Base-by-base conservation (phyloP, 1,140 invertebrate genomes). In the Macrosteles quadrilineatus region DNA sequence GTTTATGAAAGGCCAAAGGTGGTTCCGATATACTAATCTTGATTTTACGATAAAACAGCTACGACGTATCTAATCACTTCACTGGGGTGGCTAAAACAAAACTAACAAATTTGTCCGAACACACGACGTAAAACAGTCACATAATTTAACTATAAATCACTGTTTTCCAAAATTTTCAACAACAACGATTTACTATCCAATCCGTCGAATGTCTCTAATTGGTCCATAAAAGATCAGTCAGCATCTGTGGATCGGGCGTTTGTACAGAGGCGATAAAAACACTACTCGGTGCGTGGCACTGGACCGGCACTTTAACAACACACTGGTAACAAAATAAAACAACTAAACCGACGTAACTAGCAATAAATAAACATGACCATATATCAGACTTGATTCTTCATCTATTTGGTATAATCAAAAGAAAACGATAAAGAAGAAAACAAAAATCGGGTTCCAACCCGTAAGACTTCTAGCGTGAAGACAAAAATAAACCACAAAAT, bases 271-370 rank as follows among this genome's bases (percentile, higher is more conserved):
- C 63, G 40, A 40, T 27, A 66, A 63, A 63, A 32, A 43, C 32
- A 66, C 63, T 43, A 32, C 31, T 25, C 29, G 23, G 40, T 66
- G 40, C 63, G 25, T 17, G 40, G 40, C 32, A 45, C 63, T 17
- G 23, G 9, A n/a, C 21, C 63, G n/a, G 32, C 32, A 66, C 32
- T 45, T n/a, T 14, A 12, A 57, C 32, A 45, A n/a, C 32, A 66
- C 36, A 45, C 63, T 66, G 63, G 63, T 66, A 66, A 66, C 63
- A 45, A 66, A 66, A 64, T 19, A 64, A 64, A 27, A 66, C 21
- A 66, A 66, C 12, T 32, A 64, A 64, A 64, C 30, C 62, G 36
- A 43, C 32, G 40, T 43, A 66, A 43, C 40, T 43, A 66, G 23
- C 40, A 66, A 66, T 43, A 43, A 66, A 66, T 43, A n/a, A 66